Conservation (phyloP, 2,113 vertebrate genomes). For the Nothocercus nigrocapillus region DNA sequence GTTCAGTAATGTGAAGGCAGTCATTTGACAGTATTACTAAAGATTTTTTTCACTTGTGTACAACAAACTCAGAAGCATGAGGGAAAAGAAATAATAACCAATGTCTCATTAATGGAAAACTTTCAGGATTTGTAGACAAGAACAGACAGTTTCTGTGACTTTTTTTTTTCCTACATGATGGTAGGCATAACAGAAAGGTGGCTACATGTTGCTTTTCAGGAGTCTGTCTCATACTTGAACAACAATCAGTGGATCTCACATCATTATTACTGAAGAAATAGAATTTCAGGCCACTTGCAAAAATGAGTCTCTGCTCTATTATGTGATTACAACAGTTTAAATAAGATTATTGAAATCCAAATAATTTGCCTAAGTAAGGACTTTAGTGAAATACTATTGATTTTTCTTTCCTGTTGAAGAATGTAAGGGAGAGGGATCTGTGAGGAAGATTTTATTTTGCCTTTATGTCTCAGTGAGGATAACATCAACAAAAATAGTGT, state of each 20-base stretch:
- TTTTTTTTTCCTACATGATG: neutral
- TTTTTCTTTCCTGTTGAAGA: neutral
- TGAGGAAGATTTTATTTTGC: neutral
- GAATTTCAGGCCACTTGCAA: neutral
- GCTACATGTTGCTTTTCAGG: accelerated
- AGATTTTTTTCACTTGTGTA: neutral
- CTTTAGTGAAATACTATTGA: neutral
- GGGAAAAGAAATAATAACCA: neutral
- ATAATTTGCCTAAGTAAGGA: neutral
- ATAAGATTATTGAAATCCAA: neutral
- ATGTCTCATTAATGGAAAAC: neutral
- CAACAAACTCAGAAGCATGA: neutral
- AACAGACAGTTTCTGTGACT: neutral
- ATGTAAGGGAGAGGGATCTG: neutral
- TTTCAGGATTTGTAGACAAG: neutral
- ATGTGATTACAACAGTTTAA: neutral
- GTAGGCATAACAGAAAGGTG: neutral
- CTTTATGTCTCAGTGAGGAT: neutral
- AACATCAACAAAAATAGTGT: neutral
- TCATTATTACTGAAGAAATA: neutral
- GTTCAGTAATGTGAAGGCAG: neutral
- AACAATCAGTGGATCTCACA: neutral
- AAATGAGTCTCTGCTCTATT: neutral
- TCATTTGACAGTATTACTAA: neutral
- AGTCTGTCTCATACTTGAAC: neutral